Conservation (phyloP, 2,113 vertebrate species). For the Octodon degus region DNA sequence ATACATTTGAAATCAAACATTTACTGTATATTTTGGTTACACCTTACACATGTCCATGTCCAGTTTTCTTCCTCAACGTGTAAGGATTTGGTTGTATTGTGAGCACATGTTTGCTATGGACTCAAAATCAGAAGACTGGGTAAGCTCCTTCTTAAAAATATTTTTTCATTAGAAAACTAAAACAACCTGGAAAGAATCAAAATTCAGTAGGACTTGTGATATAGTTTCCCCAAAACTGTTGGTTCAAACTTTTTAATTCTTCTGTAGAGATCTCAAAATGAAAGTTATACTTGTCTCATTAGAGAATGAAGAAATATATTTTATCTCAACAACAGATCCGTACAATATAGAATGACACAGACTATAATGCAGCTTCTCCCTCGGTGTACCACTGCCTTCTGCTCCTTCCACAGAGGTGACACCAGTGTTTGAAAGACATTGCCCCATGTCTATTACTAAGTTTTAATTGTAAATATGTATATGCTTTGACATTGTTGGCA, state of each 20-base stretch:
- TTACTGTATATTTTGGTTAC: background rate
- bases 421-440: background rate
- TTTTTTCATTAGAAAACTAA: background rate
- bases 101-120: background rate
- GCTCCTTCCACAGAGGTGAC: background rate
- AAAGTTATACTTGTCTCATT: background rate
- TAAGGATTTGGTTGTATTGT: background rate
- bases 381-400: background rate
- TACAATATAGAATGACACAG: background rate
- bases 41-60: background rate
- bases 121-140: background rate
- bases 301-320: background rate
- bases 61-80: background rate
- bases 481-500: background rate
- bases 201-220: background rate
- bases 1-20: background rate
- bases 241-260: background rate
- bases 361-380: background rate
- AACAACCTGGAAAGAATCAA: background rate
- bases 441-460: background rate
- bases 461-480: background rate
- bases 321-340: background rate
- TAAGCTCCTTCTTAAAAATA: background rate
- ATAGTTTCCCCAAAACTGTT: background rate
- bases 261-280: background rate